Percentiles rank a stretch among this genome's conserved stretches.
Conservation (phyloP, 2,888 invertebrate genomes). For the Andrena bucephala region DNA sequence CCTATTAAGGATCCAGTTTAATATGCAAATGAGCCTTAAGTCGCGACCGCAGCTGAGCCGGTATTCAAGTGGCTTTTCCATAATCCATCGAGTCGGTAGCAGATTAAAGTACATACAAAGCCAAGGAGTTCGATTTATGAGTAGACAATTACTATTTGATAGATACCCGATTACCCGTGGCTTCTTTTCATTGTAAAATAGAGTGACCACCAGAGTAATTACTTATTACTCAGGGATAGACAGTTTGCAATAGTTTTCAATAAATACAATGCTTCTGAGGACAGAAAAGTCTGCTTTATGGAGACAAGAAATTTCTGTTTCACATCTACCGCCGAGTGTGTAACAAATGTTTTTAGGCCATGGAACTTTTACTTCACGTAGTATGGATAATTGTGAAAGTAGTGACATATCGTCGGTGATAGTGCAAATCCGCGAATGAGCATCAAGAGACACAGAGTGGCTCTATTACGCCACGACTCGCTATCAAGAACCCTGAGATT, state of each 20-base stretch:
- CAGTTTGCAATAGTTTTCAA: constrained; percentile 53
- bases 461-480: too few species aligned
- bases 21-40: constrained; percentile 60
- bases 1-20: constrained; percentile 29
- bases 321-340: too few species aligned
- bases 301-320: too few species aligned
- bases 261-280: constrained; percentile 60
- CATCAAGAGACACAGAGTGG: too few species aligned
- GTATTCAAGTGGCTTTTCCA: constrained; percentile 45
- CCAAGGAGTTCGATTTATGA: constrained; percentile 49
- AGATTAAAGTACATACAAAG: constrained; percentile 56
- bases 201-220: constrained; percentile 70
- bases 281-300: constrained; percentile 40
- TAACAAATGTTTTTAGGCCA: too few species aligned
- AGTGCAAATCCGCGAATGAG: too few species aligned
- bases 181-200: constrained; percentile 49
- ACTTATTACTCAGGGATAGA: constrained; percentile 12
- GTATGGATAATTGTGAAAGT: too few species aligned
- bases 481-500: too few species aligned
- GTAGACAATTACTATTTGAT: constrained; percentile 63
- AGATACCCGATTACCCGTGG: constrained; percentile 40
- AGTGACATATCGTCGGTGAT: too few species aligned
- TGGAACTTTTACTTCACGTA: too few species aligned
- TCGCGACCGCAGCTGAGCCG: constrained; percentile 29
- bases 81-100: constrained; percentile 47